Conservation (phyloP, 1,140 invertebrate genomes). For the Dreissena rostriformis region DNA sequence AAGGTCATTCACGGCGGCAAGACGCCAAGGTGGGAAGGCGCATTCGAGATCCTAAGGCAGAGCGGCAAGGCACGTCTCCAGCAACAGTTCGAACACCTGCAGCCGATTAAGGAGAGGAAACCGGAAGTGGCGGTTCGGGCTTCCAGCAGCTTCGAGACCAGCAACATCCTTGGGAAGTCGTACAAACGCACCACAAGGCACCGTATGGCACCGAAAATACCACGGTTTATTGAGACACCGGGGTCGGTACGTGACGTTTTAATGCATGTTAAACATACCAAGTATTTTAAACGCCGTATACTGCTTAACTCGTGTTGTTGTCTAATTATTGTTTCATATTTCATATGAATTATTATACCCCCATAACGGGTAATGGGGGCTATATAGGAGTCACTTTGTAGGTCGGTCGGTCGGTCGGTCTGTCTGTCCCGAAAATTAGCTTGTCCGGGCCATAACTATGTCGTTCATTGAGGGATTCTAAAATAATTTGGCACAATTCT, state of each 20-base stretch:
- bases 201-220: constrained; percentile 59
- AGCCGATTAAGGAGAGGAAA: constrained; percentile 25
- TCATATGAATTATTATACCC: no score
- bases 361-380: no score
- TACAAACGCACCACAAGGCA: constrained; percentile 66
- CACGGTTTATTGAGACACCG: constrained; percentile 64
- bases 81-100: constrained; percentile 56
- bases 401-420: no score
- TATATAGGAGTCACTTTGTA: no score
- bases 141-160: constrained; percentile 19
- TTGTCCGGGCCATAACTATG: no score
- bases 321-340: neutral
- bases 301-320: neutral
- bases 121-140: constrained; percentile 7
- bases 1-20: constrained; percentile 65
- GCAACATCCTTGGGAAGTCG: constrained; percentile 67
- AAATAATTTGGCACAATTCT: no score
- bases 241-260: constrained; percentile 54
- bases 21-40: constrained; percentile 55
- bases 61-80: constrained; percentile 47
- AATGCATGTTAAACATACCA: no score
- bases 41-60: constrained; percentile 50
- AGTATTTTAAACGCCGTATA: no score
- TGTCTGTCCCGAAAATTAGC: no score
- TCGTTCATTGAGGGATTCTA: no score